phyloP scores from a whole-genome alignment of 2,888 invertebrate genomes.

The Limnephilus lunatus region DNA sequence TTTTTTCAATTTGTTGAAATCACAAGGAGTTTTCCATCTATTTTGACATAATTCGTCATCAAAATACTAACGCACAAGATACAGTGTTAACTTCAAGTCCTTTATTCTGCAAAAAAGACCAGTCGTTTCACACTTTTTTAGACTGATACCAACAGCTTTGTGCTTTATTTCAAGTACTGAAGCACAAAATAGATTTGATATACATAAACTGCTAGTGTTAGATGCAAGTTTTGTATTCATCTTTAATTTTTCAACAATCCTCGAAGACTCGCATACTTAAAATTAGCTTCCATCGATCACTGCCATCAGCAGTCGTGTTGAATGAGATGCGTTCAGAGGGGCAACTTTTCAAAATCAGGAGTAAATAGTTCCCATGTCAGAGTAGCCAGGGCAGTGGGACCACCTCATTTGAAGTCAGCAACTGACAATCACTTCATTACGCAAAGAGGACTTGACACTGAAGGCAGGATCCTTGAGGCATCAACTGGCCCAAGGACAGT shows the following conservation, averaged over 20 bases:
- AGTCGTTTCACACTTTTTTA: too few species aligned
- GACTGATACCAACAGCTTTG: too few species aligned
- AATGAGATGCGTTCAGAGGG: constrained; percentile 14
- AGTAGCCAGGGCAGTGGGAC: constrained; percentile 14
- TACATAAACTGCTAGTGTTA: not conserved
- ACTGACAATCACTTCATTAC: constrained; percentile 36
- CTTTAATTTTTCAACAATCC: not conserved
- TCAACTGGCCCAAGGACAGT: constrained; percentile 11
- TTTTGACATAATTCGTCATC: not conserved
- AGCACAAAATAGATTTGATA: not conserved
- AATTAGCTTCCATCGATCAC: constrained; percentile 4
- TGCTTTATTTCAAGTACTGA: not conserved
- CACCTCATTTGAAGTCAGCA: constrained; percentile 33
- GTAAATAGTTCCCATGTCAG: constrained; percentile 38
- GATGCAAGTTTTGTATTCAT: not conserved
- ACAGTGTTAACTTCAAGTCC: too few species aligned
- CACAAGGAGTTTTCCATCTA: not conserved
- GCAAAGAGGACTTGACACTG: not conserved
- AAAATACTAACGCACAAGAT: too few species aligned
- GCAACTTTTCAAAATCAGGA: constrained; percentile 30
- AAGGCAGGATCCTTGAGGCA: not conserved
- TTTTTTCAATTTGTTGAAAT: not conserved
- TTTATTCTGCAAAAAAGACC: too few species aligned
- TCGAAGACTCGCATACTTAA: not conserved
- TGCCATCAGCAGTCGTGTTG: not conserved